Base-by-base conservation (phyloP, 2,888 invertebrate species). In the Cartodere bifasciata region DNA sequence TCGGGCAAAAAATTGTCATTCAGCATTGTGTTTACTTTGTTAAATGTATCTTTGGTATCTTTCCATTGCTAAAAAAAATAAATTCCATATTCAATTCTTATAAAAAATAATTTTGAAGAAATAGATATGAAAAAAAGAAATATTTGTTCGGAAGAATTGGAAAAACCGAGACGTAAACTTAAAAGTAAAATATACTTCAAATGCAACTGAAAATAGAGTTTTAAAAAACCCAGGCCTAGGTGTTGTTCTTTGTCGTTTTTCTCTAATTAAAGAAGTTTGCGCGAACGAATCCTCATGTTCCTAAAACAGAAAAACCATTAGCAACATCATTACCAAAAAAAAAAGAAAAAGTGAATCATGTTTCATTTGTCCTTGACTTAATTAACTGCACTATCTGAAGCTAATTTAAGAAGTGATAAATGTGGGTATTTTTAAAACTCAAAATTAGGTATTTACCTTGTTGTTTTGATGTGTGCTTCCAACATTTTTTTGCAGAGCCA, bases 21-120 rank as follows among this genome's bases (percentile, higher is more conserved):
- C 11, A 68, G 42, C 23, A 65, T 43, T 16, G 48, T 43, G 28
- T 53, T 56, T 16, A 68, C 61, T 41, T 58, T 60, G 36, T 55
- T 50, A 13, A 62, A 45, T 1, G 67, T 67, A 27, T 62, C 58
- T 37, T 49, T 56, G 0, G 67, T 67, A 30, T 68, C 67, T 39
- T 56, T 58, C 45, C 62, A 58, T 46, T 65, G 62, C 68, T 68
- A 39, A 35, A 57, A 60, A 33, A 23, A 28, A 39, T 33, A 39
- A 23, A 21, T 34, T 21, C 27, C 6, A 11, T 7, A 7, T 6
- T 7, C 10, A 23, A 9, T 2, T 12, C 13, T 10, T 3, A 29
- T 21, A 4, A 3, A 16, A 23, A 12, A 12, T 9, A 29, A 12
- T 24, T 24, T 6, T 6, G 24, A 6, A 11, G 11, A 23, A 9